Percentiles rank a stretch among this genome's conserved stretches.
phyloP scores from a whole-genome alignment of 2,113 vertebrate species.

The Aspidoscelis tigris region DNA sequence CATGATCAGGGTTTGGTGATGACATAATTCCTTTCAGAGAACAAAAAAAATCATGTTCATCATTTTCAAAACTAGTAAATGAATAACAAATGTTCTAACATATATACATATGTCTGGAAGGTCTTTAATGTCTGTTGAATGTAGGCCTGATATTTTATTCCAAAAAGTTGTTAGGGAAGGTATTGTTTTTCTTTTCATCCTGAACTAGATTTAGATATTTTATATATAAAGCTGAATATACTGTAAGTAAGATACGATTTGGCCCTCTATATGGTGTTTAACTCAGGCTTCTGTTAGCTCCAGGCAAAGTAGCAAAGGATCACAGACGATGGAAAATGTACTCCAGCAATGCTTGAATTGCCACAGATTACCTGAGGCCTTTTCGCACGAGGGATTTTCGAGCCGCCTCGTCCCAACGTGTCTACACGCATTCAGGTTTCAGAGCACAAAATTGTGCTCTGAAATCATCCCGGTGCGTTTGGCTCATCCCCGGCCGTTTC shows the following conservation, averaged over 20 bases:
- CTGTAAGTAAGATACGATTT: background rate
- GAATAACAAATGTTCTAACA: background rate
- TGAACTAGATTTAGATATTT: background rate
- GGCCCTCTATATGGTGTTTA: no score
- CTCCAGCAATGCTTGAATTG: no score
- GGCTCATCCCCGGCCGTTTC: no score
- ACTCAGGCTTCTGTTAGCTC: no score
- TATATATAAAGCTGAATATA: background rate
- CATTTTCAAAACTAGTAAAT: background rate
- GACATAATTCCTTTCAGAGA: conserved; percentile 6
- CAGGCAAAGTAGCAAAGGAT: no score
- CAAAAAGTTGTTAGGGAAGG: background rate
- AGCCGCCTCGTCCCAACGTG: no score
- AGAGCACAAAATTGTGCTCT: no score
- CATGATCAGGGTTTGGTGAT: background rate
- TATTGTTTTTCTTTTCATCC: conserved; percentile 1
- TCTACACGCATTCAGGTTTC: no score
- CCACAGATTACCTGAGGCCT: background rate
- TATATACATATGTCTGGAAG: background rate
- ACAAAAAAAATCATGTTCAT: background rate
- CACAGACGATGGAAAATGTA: no score
- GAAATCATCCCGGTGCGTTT: no score
- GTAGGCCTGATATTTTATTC: background rate
- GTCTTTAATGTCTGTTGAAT: background rate
- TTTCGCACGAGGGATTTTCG: no score